Base-by-base conservation (phyloP, 1,140 invertebrate genomes). In the Eupeodes corollae region DNA sequence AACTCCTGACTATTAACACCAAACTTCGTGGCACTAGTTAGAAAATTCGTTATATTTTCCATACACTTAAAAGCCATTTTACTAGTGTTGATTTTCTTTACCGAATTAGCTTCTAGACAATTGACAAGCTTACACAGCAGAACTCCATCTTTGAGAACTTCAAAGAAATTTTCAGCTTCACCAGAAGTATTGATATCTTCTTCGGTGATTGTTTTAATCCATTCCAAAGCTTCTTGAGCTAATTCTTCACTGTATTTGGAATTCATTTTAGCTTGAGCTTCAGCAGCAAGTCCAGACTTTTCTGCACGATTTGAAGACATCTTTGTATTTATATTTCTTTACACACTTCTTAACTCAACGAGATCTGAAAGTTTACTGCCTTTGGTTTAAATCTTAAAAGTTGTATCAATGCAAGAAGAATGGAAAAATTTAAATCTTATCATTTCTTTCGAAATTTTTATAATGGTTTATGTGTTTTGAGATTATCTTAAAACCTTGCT, bases 21-120 rank as follows among this genome's bases (percentile, higher is more conserved):
- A 47, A 96, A 77, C 14, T 76, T 75, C 61, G 80, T 83, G 34
- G 88, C 89, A 8, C 82, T 83, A 56, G 86, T 84, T 46, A 98
- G 73, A 73, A 98, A 98, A 56, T 50, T 64, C 58, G 96, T 94
- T 51, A 98, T 98, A 67, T 98, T 98, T 73, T 98, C 94, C 94
- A 98, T 98, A 65, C 91, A 95, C 61, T 95, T 95, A 72, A 96
- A 96, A n/a, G 91, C 91, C 82, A 92, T 88, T 58, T 76, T 77
- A 33, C 79, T 84, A 56, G 80, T 78, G 67, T 93, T 92, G 50
- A 93, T 79, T 72, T 91, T 93, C 73, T 90, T 92, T 18, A 93
- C 79, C 32, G 77, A 77, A 15, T 82, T 83, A 1, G 84, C 76
- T 65, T 89, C 76, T 44, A 93, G 77, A 43, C 74, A 70, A 67